Base-by-base conservation (phyloP, 2,797 vertebrate species). In the Hephaestus fuliginosus region DNA sequence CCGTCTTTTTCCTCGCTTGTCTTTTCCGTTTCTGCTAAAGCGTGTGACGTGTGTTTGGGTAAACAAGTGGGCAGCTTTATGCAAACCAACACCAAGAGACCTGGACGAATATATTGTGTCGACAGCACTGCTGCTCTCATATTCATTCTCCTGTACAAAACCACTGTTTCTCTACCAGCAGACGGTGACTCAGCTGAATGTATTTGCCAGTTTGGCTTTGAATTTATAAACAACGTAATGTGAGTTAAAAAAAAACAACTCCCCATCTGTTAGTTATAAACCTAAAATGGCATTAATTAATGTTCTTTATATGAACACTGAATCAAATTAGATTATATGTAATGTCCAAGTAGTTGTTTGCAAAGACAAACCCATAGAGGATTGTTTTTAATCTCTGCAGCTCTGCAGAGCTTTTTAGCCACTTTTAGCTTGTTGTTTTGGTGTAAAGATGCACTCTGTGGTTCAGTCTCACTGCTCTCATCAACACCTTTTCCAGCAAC, bases 101-200 rank as follows among this genome's bases (percentile, higher is more conserved):
- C 48, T 28, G 58, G 14, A 43, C 5, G 55, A 74, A 76, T 76
- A 66, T 86, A 64, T 80, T 82, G 63, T 53, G 67, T 83, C 71
- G 65, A 53, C 12, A 7, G 56, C 9, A 20, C 52, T 22, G 7
- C 2, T 82, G 28, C 55, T 77, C 44, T 70, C 48, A 70, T 46
- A 15, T 58, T 80, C 33, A 76, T 73, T 75, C 25, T 61, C 25
- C 15, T 51, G 36, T 70, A 30, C 7, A 46, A 70, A 83, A 44
- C 1, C 6, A 41, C 33, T 17, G 46, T 53, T 52, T 79, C 43
- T 41, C 11, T 44, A 15, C 8, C 10, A 43, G 55, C 15, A 57
- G 55, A 78, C 44, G 39, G 43, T 64, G 70, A 68, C 52, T 43
- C 20, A 15, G 43, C 33, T 36, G 33, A 83, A 70, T 53, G 20